Conservation (phyloP, 2,888 invertebrate species). For the Xylocampa areola region DNA sequence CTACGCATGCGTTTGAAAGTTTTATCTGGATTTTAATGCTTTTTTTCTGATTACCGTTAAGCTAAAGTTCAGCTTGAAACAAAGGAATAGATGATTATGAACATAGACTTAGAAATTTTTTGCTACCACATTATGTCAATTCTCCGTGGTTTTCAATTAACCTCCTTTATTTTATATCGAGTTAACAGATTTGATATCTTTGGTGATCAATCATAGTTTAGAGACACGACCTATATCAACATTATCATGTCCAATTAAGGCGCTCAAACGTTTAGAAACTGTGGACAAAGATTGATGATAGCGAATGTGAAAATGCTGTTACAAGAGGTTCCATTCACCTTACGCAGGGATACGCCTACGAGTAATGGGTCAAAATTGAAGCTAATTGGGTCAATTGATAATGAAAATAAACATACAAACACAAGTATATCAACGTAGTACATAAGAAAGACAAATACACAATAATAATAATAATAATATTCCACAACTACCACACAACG, state of each 20-base stretch:
- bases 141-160: conserved; percentile 36
- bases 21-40: no score
- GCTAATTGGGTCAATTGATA: conserved; percentile 17
- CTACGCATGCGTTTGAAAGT: no score
- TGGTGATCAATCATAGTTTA: conserved; percentile 65
- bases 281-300: conserved; percentile 68
- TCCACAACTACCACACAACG: no score
- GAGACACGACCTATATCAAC: conserved; percentile 62
- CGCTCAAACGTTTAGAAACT: conserved; percentile 70
- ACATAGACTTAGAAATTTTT: no score
- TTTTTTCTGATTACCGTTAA: no score
- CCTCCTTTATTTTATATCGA: conserved; percentile 22
- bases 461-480: no score
- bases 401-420: no score
- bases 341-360: conserved; percentile 31
- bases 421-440: no score
- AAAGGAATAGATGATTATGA: no score
- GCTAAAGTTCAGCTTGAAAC: no score
- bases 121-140: no score
- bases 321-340: conserved; percentile 49
- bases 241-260: conserved; percentile 66
- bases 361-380: conserved; percentile 31
- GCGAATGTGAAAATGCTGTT: conserved; percentile 59
- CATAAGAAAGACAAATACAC: no score
- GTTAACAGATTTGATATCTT: conserved; percentile 47